phyloP scores from a whole-genome alignment of 2,113 vertebrate species.

The Charina bottae region DNA sequence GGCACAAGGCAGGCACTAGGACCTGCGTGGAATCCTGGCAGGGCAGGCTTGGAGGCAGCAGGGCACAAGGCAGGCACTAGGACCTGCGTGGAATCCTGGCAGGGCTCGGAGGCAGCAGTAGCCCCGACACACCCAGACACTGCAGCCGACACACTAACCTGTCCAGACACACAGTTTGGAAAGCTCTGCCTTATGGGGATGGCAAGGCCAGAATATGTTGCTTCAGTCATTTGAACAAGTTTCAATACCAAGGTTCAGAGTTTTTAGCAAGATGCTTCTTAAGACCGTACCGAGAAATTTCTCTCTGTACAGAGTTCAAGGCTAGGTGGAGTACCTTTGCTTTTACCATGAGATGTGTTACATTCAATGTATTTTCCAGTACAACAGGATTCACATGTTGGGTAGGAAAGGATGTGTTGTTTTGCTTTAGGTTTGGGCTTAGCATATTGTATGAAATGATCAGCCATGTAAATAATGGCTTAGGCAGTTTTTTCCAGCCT shows the following conservation, averaged over 20 bases:
- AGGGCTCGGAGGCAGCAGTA: too few species aligned
- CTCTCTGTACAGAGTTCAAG: background rate
- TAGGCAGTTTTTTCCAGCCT: background rate
- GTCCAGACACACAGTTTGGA: too few species aligned
- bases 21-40: too few species aligned
- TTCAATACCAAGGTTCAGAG: background rate
- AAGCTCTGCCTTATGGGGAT: too few species aligned
- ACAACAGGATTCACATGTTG: background rate
- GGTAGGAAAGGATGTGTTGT: background rate
- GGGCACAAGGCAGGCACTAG: too few species aligned
- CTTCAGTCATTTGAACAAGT: background rate
- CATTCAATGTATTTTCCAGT: background rate
- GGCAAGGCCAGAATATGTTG: background rate
- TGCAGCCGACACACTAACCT: too few species aligned
- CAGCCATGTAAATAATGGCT: background rate
- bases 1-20: too few species aligned
- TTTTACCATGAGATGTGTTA: background rate
- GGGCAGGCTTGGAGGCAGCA: too few species aligned
- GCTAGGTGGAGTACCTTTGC: background rate
- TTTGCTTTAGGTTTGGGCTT: background rate
- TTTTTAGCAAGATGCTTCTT: background rate
- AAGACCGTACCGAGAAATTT: background rate
- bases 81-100: too few species aligned
- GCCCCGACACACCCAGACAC: too few species aligned
- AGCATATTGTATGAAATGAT: background rate